Evolutionary conservation across 2,113 vertebrate genomes (phyloP).

Genomic region (Callorhinus ursinus): DNA sequence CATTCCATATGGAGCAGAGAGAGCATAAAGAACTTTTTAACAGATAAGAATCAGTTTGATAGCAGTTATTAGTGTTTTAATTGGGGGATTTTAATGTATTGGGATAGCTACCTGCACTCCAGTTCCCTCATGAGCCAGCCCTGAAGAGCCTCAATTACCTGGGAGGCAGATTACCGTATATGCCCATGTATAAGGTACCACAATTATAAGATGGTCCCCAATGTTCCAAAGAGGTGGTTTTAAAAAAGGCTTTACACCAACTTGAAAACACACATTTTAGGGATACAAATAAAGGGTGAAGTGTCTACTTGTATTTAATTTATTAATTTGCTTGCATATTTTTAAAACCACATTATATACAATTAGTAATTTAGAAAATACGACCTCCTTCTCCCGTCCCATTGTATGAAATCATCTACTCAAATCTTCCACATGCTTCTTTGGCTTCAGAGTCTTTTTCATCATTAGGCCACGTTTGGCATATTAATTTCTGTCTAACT

Average conservation of each 20-base stretch:
- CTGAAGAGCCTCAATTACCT: background rate
- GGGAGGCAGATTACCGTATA: background rate
- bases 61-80: constrained; percentile 38
- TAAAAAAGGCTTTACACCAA: background rate
- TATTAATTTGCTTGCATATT: background rate
- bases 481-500: background rate
- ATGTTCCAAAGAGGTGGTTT: background rate
- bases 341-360: constrained; percentile 1
- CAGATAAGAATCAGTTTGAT: background rate
- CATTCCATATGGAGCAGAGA: background rate
- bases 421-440: background rate
- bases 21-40: background rate
- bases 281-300: background rate
- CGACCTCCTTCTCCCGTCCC: background rate
- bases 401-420: constrained; percentile 16
- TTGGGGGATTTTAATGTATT: constrained; percentile 8
- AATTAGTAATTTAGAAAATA: constrained; percentile 2
- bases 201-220: background rate
- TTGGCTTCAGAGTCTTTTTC: background rate
- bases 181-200: background rate
- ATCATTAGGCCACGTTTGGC: background rate
- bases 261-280: background rate
- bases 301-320: background rate
- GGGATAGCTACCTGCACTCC: background rate
- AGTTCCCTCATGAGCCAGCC: background rate